Percentiles rank a stretch among this genome's conserved stretches.
These are phyloP conservation scores for Saguinus midas DNA, from an alignment of 2,113 vertebrate genomes.

Conservation along the genomic window DNA sequence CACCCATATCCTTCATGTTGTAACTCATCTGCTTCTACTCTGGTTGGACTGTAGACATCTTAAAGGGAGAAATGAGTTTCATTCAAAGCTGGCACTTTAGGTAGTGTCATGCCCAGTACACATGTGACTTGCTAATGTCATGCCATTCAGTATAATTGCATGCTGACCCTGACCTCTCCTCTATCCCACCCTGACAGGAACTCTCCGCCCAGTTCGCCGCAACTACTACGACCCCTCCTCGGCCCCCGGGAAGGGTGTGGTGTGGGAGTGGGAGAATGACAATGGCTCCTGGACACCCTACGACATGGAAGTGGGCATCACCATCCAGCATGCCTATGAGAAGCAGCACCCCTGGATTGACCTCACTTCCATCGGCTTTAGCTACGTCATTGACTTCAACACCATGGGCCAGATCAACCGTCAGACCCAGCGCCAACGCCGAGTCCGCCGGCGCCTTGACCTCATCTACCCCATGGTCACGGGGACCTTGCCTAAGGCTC, in stretches of 20 bases:
- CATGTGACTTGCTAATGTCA: background rate
- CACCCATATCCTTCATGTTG: fast-evolving
- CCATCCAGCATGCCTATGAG: constrained; percentile 86
- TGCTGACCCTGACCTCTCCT: background rate
- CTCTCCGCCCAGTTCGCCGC: constrained; percentile 85
- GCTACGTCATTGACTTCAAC: constrained; percentile 86
- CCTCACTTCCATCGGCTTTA: constrained; percentile 86
- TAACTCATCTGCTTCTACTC: too few species aligned
- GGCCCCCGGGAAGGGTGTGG: constrained; percentile 84
- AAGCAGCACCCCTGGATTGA: constrained; percentile 87
- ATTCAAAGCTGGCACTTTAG: background rate
- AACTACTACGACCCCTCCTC: constrained; percentile 85
- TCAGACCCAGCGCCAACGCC: constrained; percentile 88
- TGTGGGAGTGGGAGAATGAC: constrained; percentile 89
- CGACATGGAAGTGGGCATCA: constrained; percentile 86
- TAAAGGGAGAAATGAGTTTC: background rate
- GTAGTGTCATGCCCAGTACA: fast-evolving
- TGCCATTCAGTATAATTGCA: fast-evolving
- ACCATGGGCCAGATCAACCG: constrained; percentile 89
- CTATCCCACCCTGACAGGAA: constrained; percentile 77
- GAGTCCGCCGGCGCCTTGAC: constrained; percentile 89
- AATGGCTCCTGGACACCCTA: constrained; percentile 85
- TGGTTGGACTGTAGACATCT: background rate
- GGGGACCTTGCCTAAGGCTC: constrained; percentile 84
- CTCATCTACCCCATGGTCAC: constrained; percentile 89